Percentiles rank a stretch among this genome's conserved stretches.
Conservation (phyloP, 2,797 vertebrate species). For the Crax fasciolata region DNA sequence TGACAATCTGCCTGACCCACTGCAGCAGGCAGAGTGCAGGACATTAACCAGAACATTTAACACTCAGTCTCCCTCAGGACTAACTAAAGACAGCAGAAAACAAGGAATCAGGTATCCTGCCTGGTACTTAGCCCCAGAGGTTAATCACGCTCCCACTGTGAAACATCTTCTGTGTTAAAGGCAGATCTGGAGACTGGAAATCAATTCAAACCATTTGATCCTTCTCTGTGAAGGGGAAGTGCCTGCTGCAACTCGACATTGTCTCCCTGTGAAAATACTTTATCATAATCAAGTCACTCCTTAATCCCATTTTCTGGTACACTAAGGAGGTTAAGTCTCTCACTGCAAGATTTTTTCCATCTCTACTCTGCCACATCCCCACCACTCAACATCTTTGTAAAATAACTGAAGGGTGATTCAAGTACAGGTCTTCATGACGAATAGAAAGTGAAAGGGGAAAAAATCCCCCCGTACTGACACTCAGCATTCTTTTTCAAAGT, state of each 20-base stretch:
- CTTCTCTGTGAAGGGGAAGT: neutral
- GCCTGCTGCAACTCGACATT: neutral
- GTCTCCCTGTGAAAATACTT: conserved; percentile 1
- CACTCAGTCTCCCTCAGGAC: neutral
- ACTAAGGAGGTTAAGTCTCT: neutral
- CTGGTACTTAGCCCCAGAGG: neutral
- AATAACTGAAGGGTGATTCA: neutral
- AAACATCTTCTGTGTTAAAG: neutral
- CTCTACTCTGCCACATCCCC: neutral
- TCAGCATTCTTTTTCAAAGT: neutral
- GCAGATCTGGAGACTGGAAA: neutral
- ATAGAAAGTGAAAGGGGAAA: too few species aligned
- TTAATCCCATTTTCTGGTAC: neutral
- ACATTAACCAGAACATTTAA: neutral
- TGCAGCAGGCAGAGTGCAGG: neutral
- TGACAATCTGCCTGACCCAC: neutral
- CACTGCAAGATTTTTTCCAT: neutral
- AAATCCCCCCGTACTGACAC: neutral
- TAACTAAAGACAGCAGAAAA: neutral
- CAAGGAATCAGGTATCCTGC: neutral
- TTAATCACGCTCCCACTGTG: neutral
- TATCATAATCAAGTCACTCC: neutral
- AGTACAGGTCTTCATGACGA: neutral
- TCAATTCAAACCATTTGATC: neutral
- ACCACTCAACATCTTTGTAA: neutral